Evolutionary conservation across 2,888 invertebrate species (phyloP), one percentile per base, ranked within the genome.

Genomic region (Galerucella calmariensis): DNA sequence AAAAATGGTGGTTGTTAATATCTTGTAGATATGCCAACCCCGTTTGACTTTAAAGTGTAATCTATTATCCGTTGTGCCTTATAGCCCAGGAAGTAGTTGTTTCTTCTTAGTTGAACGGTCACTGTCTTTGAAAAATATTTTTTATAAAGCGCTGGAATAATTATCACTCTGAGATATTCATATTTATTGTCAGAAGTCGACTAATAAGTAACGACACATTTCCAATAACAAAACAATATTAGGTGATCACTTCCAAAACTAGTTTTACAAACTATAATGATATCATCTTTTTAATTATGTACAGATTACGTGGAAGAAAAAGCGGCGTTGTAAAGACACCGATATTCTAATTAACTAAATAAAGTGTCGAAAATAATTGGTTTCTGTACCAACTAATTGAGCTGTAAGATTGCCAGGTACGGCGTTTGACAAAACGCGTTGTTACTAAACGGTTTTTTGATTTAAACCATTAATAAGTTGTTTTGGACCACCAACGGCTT

Each of bases 361-460:
- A 67, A 48, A 51, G 67, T 69, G 69, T 69, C 44, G 59, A 59
- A 56, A 58, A 69, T 69, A 69, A 69, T 69, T 69, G 69, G 56
- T 69, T 69, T 69, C 46, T 27, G 46, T 27, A 58, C 35, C 10
- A 59, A 44, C 56, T 69, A 69, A 69, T 69, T 69, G 48, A 69
- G 69, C 10, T 69, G 59, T 69, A 69, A 69, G 58, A 61, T 69
- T 20, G 69, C 35, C 59, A 59, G 48, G 44, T 69, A 46, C 20
- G 24, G 69, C 27, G 69, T 69, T 69, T 69, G 69, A 69, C 69
- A 69, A 59, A 69, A 69, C 59, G 58, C 14, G 69, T 56, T 46
- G 63, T 69, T 67, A 69, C 59, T 69, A 69, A 69, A 69, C 56
- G 69, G 41, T 69, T 69, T 69, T 69, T 69, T 69, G 44, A 35